phyloP scores from a whole-genome alignment of 2,113 vertebrate genomes.

The Ctenomys sociabilis region DNA sequence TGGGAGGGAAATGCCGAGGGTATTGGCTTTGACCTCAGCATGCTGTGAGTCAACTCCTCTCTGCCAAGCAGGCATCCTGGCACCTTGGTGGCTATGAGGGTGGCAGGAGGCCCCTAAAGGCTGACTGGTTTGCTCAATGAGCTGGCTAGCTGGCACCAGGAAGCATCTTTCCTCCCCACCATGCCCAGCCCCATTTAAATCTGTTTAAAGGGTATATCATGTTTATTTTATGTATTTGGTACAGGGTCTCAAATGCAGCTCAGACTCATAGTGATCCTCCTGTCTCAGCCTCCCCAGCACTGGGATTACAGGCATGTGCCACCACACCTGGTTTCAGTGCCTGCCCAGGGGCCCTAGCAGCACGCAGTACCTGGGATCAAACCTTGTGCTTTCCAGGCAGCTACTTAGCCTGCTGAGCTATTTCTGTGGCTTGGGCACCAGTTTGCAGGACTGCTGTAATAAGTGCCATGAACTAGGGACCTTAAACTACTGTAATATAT shows the following conservation, averaged over 20 bases:
- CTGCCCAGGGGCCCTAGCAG: too few relatives aligned
- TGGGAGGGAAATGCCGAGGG: accelerated
- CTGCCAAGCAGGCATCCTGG: accelerated
- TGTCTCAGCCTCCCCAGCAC: too few relatives aligned
- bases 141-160: neutral
- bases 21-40: neutral
- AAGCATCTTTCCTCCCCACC: neutral
- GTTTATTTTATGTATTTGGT: too few relatives aligned
- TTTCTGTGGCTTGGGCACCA: neutral
- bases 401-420: too few relatives aligned
- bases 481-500: neutral
- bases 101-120: accelerated
- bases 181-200: neutral
- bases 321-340: too few relatives aligned
- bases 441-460: neutral
- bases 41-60: neutral
- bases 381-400: too few relatives aligned
- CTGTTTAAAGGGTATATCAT: neutral
- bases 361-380: too few relatives aligned
- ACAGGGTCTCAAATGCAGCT: too few relatives aligned
- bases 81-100: accelerated
- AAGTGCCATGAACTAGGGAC: neutral
- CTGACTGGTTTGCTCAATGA: neutral
- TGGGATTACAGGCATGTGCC: too few relatives aligned
- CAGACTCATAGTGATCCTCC: too few relatives aligned